Evolutionary conservation across 1,140 invertebrate species (phyloP).

Genomic region (Streblospio benedicti): DNA sequence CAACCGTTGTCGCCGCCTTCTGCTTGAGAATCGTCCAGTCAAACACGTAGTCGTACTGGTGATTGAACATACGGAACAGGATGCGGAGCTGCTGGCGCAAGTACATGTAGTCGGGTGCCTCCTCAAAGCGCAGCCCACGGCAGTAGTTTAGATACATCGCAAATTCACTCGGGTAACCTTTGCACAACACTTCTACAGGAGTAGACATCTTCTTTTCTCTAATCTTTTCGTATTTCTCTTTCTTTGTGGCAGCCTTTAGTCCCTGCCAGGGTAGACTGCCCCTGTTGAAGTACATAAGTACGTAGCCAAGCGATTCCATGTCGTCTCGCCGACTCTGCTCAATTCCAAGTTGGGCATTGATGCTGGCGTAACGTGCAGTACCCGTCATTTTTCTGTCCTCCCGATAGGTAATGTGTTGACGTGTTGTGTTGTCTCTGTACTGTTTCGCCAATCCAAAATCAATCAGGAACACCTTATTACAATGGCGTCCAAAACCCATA

Average conservation of each 20-base stretch:
- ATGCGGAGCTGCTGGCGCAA: conserved; percentile 94
- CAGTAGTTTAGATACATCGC: conserved; percentile 98
- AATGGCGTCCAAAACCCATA: conserved; percentile 88
- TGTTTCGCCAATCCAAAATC: conserved; percentile 97
- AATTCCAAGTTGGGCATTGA: conserved; percentile 87
- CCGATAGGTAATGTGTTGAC: conserved; percentile 82
- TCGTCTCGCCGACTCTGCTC: conserved; percentile 73
- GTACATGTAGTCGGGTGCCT: conserved; percentile 97
- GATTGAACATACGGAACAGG: conserved; percentile 95
- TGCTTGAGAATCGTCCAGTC: conserved; percentile 99
- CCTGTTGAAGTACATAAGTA: conserved; percentile 90
- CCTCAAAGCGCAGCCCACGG: conserved; percentile 87
- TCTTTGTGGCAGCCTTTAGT: conserved; percentile 85
- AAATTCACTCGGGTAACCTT: conserved; percentile 93
- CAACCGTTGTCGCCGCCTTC: no score
- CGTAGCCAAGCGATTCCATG: conserved; percentile 92
- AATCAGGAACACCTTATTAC: conserved; percentile 93
- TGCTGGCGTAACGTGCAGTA: conserved; percentile 92
- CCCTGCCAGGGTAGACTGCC: conserved; percentile 90
- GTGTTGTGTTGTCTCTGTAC: conserved; percentile 76
- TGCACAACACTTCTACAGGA: conserved; percentile 85
- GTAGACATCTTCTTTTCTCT: conserved; percentile 97
- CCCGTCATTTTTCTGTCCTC: conserved; percentile 95
- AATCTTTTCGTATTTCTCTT: conserved; percentile 95
- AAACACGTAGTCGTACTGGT: conserved; percentile 98